Evolutionary conservation across 1,140 invertebrate species (phyloP), one percentile per base, ranked within the genome.

Genomic region (Chrysomallon squamiferum): DNA sequence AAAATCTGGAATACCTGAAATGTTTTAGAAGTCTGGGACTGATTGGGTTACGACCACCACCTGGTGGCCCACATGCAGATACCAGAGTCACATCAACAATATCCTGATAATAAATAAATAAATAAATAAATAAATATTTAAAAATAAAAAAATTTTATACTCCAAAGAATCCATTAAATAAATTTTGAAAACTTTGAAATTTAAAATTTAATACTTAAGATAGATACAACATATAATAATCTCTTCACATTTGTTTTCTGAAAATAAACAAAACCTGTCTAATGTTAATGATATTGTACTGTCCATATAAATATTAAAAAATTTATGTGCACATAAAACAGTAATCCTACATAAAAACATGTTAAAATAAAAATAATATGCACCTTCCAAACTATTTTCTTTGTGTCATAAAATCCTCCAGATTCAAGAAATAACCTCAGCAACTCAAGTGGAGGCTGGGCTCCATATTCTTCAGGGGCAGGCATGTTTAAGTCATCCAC

Each of bases 341-440:
- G 15, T 20, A 2, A 13, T 35, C 11, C 32, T n/a, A 25, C 20
- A 29, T 22, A 18, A 43, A 41, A 6, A 52, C 30, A 65, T n/a
- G 22, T 38, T 35, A 18, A n/a, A 6, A 54, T 45, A 2, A 22
- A 18, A n/a, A 50, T 30, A 22, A 20, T 38, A 38, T 7, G 52
- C 71, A 84, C 83, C 84, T 94, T 94, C 93, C 93, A 95, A 71
- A 90, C 92, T 38, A 95, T 79, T 79, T 94, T 94, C 54, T 93
- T 90, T 52, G 92, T 89, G 73, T 95, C 93, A 79, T 93, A 95
- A 41, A 95, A 88, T 3, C 93, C 93, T 65, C 89, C 88, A 67
- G 91, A 92, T 78, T 95, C 93, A 20, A 95, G 76, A 65, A 91
- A 90, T 87, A 95, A 93, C 57, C 93, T 91, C 71, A 80, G 82